Evolutionary conservation across 2,797 vertebrate species (phyloP).

Genomic region (Phoebastria nigripes): DNA sequence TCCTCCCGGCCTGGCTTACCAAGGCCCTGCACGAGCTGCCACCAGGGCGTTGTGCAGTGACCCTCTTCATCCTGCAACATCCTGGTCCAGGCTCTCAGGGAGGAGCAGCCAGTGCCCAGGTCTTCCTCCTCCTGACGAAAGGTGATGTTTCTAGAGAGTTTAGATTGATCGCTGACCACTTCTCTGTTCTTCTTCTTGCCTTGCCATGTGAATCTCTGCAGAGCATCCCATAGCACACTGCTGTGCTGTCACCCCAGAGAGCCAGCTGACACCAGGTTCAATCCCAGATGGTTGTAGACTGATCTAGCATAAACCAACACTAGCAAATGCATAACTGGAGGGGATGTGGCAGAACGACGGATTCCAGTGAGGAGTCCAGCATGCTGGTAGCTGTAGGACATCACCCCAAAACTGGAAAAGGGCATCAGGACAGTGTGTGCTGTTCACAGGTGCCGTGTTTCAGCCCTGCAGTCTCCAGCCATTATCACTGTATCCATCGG

Average conservation of each 20-base stretch:
- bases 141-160: neutral
- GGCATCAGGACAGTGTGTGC: neutral
- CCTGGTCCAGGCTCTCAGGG: neutral
- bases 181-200: neutral
- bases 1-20: neutral
- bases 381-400: neutral
- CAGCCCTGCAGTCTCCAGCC: neutral
- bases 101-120: neutral
- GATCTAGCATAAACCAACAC: neutral
- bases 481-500: neutral
- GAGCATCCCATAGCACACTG: neutral
- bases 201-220: neutral
- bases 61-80: neutral
- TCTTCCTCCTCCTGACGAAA: neutral
- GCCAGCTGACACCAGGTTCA: neutral
- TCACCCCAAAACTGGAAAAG: neutral
- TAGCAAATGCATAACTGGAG: neutral
- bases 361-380: neutral
- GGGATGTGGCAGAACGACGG: neutral
- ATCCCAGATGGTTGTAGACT: neutral
- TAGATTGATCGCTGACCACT: neutral
- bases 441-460: neutral
- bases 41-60: fast-evolving
- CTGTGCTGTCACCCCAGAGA: neutral
- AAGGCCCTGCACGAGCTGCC: neutral